These are phyloP conservation scores for Neosilurus mollespiculum DNA, from an alignment of 2,797 vertebrate species.

Conservation along the genomic window DNA sequence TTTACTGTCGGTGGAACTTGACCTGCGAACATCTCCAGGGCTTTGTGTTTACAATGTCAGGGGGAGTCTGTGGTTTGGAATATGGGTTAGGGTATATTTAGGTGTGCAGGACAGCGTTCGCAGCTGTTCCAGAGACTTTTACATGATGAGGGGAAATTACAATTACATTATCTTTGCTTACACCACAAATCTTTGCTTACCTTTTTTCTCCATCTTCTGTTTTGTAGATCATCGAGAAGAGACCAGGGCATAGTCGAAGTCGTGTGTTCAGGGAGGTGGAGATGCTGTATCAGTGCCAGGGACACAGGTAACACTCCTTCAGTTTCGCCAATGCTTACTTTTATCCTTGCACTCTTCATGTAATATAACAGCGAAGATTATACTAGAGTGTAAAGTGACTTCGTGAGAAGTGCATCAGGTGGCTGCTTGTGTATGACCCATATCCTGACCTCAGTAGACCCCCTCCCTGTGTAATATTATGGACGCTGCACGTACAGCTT, in stretches of 20 bases:
- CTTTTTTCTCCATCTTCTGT: background rate
- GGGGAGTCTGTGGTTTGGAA: constrained; percentile 53
- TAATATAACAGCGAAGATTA: background rate
- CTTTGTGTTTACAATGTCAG: constrained; percentile 34
- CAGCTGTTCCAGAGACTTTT: background rate
- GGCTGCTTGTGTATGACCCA: background rate
- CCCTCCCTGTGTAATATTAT: background rate
- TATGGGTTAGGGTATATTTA: constrained; percentile 62
- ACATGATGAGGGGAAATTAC: background rate
- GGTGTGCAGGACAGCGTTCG: background rate
- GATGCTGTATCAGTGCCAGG: constrained; percentile 99
- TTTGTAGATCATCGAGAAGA: constrained; percentile 93
- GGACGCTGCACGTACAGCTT: too few species aligned
- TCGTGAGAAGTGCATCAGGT: background rate
- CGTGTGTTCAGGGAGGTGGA: constrained; percentile 97
- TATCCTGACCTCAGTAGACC: background rate
- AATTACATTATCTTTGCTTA: background rate
- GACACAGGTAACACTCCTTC: constrained; percentile 81
- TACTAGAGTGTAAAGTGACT: background rate
- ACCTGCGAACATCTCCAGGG: constrained; percentile 34
- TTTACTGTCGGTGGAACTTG: constrained; percentile 45
- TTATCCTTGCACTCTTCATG: background rate
- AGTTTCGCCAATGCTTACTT: background rate
- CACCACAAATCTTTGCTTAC: background rate
- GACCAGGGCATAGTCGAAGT: constrained; percentile 91